Percentiles rank a stretch among this genome's conserved stretches.
These are phyloP conservation scores for Listronotus oregonensis DNA, from an alignment of 1,140 invertebrate genomes.

Conservation along the genomic window DNA sequence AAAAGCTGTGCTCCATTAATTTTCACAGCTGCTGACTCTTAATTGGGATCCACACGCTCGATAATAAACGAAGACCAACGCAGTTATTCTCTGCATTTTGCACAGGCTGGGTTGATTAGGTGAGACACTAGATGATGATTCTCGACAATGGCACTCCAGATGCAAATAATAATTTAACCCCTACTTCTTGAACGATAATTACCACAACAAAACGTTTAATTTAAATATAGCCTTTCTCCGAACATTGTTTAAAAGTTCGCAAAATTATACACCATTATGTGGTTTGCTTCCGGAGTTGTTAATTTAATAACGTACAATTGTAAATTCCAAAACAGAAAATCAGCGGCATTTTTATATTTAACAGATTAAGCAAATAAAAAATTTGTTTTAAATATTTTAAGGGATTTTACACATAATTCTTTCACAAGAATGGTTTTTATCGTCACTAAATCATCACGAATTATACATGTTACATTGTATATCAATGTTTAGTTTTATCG, in stretches of 20 bases:
- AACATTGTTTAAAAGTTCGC: not conserved
- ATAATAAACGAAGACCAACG: constrained; percentile 60
- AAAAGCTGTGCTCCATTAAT: constrained; percentile 70
- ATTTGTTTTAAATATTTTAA: no score
- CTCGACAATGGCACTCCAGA: constrained; percentile 38
- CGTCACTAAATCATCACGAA: no score
- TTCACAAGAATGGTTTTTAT: no score
- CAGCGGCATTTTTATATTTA: no score
- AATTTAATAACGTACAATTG: no score
- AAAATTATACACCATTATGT: no score
- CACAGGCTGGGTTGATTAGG: constrained; percentile 41
- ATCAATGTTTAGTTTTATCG: no score
- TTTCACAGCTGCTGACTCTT: constrained; percentile 70
- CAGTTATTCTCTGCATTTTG: constrained; percentile 41
- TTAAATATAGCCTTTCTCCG: constrained; percentile 15
- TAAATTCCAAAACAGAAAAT: no score
- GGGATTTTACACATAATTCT: no score
- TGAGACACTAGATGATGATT: constrained; percentile 35
- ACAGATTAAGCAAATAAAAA: no score
- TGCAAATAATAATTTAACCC: constrained; percentile 42
- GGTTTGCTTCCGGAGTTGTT: no score
- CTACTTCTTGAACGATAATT: constrained; percentile 27
- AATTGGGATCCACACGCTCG: constrained; percentile 66
- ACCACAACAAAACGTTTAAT: constrained; percentile 29
- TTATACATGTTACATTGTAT: no score